Evolutionary conservation across 2,888 invertebrate species (phyloP).

Genomic region (Pyrrhia umbra): DNA sequence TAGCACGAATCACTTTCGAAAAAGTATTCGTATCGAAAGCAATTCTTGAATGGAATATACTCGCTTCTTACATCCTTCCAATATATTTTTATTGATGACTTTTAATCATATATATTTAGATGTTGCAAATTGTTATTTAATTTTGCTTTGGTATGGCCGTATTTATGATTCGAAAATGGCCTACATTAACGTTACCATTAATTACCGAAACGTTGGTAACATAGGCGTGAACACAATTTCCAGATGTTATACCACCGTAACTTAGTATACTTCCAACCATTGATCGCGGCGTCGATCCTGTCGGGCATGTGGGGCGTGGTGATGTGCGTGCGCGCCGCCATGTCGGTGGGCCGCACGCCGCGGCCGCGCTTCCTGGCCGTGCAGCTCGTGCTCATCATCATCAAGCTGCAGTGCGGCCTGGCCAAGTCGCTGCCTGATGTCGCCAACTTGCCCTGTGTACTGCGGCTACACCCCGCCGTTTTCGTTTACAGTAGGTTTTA

Average conservation of each 20-base stretch:
- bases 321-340: constrained; percentile 89
- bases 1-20: too few species aligned
- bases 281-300: constrained; percentile 91
- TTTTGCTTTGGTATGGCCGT: too few species aligned
- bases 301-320: constrained; percentile 93
- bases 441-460: constrained; percentile 91
- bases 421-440: constrained; percentile 90
- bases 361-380: constrained; percentile 89
- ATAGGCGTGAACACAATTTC: too few species aligned
- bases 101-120: too few species aligned
- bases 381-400: constrained; percentile 92
- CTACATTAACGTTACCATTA: too few species aligned
- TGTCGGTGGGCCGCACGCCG: constrained; percentile 83
- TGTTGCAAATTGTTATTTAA: too few species aligned
- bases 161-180: too few species aligned
- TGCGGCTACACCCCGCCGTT: constrained; percentile 91
- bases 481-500: constrained; percentile 92
- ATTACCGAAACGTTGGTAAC: too few species aligned
- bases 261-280: constrained; percentile 92
- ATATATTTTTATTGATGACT: too few species aligned
- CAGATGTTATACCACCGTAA: constrained; percentile 90
- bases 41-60: too few species aligned
- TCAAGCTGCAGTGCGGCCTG: constrained; percentile 92
- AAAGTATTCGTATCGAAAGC: too few species aligned
- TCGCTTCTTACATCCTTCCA: too few species aligned